These are phyloP conservation scores for Gerris buenoi DNA, from an alignment of 1,140 invertebrate genomes.

Conservation along the genomic window DNA sequence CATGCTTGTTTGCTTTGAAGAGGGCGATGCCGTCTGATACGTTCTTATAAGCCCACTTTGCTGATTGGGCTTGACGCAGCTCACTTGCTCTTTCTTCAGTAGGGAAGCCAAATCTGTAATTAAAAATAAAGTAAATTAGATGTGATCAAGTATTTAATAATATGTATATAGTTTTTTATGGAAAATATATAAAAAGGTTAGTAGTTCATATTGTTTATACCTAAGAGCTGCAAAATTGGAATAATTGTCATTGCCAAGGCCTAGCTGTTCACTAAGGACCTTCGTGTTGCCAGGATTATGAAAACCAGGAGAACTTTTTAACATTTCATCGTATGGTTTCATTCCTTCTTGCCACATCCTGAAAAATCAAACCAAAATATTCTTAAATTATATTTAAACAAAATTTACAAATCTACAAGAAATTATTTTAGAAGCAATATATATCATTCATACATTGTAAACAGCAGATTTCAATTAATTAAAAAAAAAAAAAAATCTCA, in stretches of 20 bases:
- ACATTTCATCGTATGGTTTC: conserved; percentile 64
- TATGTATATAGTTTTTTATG: too few species aligned
- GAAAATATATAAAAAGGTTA: too few species aligned
- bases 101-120: conserved; percentile 52
- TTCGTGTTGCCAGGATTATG: conserved; percentile 78
- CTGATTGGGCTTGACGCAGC: conserved; percentile 72
- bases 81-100: conserved; percentile 65
- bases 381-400: too few species aligned
- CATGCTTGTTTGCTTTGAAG: conserved; percentile 77
- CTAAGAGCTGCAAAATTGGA: conserved; percentile 59
- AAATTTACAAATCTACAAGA: too few species aligned
- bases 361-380: conserved; percentile 8
- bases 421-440: too few species aligned
- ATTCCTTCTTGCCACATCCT: conserved; percentile 64
- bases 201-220: too few species aligned
- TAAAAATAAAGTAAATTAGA: too few species aligned
- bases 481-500: too few species aligned
- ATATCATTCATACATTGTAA: too few species aligned
- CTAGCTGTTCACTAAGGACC: conserved; percentile 55
- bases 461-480: too few species aligned
- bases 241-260: conserved; percentile 49
- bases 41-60: conserved; percentile 80
- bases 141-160: too few species aligned
- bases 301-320: conserved; percentile 71
- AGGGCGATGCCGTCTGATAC: conserved; percentile 84